A percentile compares a stretch with the other conserved stretches of the same genome.
phyloP scores from a whole-genome alignment of 2,113 vertebrate species.

The Anolis carolinensis region DNA sequence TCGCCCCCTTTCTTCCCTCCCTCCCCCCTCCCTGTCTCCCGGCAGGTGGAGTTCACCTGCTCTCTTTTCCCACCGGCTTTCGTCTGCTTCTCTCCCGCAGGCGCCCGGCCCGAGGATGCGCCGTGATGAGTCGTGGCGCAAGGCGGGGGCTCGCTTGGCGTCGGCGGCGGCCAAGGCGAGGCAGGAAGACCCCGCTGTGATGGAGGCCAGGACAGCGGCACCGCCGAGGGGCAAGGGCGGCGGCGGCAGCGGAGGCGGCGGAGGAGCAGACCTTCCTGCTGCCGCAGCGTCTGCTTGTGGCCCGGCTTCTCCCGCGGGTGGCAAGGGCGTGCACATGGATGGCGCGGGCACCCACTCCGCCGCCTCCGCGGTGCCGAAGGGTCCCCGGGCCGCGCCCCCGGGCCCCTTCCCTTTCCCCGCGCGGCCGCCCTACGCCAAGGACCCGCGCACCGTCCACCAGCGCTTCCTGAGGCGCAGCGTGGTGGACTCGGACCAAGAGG shows the following conservation, averaged over 20 bases:
- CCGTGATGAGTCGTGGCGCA: constrained; percentile 66
- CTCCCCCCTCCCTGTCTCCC: too few species aligned
- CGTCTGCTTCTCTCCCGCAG: constrained; percentile 45
- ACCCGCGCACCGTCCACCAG: constrained; percentile 77
- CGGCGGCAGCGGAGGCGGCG: neutral
- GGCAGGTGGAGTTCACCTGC: too few species aligned
- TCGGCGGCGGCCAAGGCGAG: constrained; percentile 55
- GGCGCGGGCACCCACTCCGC: constrained; percentile 53
- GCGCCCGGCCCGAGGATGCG: constrained; percentile 71
- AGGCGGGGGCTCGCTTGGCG: constrained; percentile 29
- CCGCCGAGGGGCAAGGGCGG: constrained; percentile 67
- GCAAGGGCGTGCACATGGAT: constrained; percentile 70
- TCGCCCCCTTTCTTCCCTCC: too few species aligned
- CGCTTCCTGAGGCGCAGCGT: constrained; percentile 90
- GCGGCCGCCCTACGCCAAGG: constrained; percentile 57
- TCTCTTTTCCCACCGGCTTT: too few species aligned
- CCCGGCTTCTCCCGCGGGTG: neutral
- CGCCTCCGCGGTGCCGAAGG: constrained; percentile 61
- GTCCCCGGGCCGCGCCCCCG: constrained; percentile 60
- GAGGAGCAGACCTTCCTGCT: constrained; percentile 60
- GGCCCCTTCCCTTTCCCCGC: constrained; percentile 30
- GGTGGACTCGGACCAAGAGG: constrained; percentile 91
- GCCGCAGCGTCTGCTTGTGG: constrained; percentile 34
- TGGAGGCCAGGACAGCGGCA: constrained; percentile 79
- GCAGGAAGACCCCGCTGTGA: constrained; percentile 63